Percentiles rank a stretch among this genome's conserved stretches.
phyloP scores from a whole-genome alignment of 2,797 vertebrate species.

The Phoxinus dragarum region DNA sequence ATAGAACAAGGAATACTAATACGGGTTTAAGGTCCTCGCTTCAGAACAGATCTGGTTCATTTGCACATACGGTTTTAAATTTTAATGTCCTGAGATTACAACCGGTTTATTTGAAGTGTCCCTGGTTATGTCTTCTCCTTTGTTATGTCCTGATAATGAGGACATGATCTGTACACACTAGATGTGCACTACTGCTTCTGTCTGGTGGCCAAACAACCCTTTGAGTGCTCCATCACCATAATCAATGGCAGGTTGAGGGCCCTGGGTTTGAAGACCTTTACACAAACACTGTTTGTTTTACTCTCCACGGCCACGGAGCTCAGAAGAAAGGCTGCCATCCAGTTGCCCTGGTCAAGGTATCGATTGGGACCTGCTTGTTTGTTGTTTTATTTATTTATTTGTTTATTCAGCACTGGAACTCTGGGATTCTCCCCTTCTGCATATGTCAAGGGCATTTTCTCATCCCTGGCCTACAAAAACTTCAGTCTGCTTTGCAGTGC shows the following conservation, averaged over 20 bases:
- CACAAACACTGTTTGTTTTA: conserved; percentile 64
- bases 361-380: conserved; percentile 59
- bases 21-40: neutral
- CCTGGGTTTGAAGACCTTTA: conserved; percentile 63
- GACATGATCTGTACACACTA: conserved; percentile 61
- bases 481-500: conserved; percentile 6
- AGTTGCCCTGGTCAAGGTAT: conserved; percentile 60
- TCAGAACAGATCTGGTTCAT: neutral
- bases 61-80: neutral
- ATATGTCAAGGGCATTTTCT: conserved; percentile 56
- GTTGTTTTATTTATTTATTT: conserved; percentile 62
- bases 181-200: conserved; percentile 50
- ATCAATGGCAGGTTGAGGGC: conserved; percentile 65
- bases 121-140: conserved; percentile 32
- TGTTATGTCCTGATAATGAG: conserved; percentile 49
- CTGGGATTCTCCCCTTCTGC: conserved; percentile 54
- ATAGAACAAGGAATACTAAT: neutral
- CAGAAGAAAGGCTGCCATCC: conserved; percentile 55
- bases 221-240: conserved; percentile 61
- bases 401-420: conserved; percentile 58
- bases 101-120: conserved; percentile 21
- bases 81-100: conserved; percentile 32
- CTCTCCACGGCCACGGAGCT: conserved; percentile 40
- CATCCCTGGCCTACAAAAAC: neutral
- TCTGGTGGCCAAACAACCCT: conserved; percentile 55